These are phyloP conservation scores for Furcula furcula DNA, from an alignment of 2,888 invertebrate genomes.

Conservation along the genomic window DNA sequence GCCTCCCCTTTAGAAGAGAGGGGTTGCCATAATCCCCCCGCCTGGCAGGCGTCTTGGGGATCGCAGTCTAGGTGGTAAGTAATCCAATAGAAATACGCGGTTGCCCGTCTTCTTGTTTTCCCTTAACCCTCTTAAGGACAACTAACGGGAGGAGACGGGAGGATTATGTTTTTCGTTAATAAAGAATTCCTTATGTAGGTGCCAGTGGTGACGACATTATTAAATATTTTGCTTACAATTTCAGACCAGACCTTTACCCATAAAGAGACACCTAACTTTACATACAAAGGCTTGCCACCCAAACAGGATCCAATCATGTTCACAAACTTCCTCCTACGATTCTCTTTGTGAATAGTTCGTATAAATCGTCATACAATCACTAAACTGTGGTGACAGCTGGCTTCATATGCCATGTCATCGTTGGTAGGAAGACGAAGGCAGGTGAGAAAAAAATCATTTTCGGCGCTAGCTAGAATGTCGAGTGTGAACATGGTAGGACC, in stretches of 20 bases:
- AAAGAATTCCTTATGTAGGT: no score
- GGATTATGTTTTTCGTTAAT: no score
- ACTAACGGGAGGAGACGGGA: no score
- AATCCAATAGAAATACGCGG: no score
- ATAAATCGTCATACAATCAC: slow-evolving; percentile 34
- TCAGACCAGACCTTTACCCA: background rate
- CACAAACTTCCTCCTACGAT: slow-evolving; percentile 31
- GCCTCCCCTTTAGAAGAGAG: no score
- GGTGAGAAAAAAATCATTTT: slow-evolving; percentile 21
- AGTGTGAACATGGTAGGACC: slow-evolving; percentile 23
- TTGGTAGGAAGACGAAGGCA: slow-evolving; percentile 36
- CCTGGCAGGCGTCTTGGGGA: no score
- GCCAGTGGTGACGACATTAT: background rate
- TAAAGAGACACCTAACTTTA: slow-evolving; percentile 7
- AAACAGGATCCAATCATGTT: slow-evolving; percentile 20
- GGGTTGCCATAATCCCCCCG: no score
- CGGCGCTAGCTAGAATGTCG: slow-evolving; percentile 19
- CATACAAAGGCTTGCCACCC: slow-evolving; percentile 18
- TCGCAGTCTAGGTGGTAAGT: no score
- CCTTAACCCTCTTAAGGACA: no score
- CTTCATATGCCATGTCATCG: slow-evolving; percentile 37
- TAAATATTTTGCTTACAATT: slow-evolving; percentile 13
- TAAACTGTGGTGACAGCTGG: slow-evolving; percentile 31
- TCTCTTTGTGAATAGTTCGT: slow-evolving; percentile 28
- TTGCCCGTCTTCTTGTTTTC: no score